phyloP scores from a whole-genome alignment of 2,797 vertebrate genomes.

The Hypotaenidia okinawae region DNA sequence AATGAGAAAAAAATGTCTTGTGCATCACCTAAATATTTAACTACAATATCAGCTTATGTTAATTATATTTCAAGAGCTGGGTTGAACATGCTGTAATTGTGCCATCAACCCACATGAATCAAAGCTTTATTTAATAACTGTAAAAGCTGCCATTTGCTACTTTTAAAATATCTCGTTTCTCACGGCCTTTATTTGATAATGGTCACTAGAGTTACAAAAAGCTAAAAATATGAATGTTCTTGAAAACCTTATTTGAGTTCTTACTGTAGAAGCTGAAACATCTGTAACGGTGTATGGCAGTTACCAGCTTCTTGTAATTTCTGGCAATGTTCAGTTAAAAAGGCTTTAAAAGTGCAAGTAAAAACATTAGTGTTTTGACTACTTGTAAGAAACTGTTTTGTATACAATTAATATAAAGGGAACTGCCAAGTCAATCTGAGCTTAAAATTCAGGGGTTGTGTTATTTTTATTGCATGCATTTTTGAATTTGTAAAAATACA shows the following conservation, averaged over 20 bases:
- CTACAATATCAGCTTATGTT: constrained; percentile 38
- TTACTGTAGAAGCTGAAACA: constrained; percentile 35
- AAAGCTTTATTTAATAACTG: constrained; percentile 68
- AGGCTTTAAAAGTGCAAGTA: constrained; percentile 28
- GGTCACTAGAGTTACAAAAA: constrained; percentile 61
- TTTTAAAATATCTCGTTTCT: constrained; percentile 67
- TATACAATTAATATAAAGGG: constrained; percentile 36
- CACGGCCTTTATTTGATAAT: neutral
- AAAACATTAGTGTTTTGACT: constrained; percentile 57
- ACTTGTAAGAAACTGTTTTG: constrained; percentile 17
- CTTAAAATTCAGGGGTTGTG: neutral
- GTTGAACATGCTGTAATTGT: constrained; percentile 50
- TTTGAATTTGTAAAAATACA: neutral
- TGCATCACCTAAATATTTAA: constrained; percentile 49
- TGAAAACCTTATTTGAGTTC: constrained; percentile 15
- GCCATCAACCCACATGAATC: constrained; percentile 45
- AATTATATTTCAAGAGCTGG: constrained; percentile 42
- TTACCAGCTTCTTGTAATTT: constrained; percentile 15
- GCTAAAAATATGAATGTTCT: constrained; percentile 50
- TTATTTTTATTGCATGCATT: neutral
- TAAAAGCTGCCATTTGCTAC: constrained; percentile 66
- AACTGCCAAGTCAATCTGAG: constrained; percentile 39
- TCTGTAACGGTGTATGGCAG: constrained; percentile 22
- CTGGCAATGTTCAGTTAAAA: constrained; percentile 7
- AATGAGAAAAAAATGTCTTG: neutral